Conservation (phyloP, 2,113 vertebrate species). For the Myodes glareolus region DNA sequence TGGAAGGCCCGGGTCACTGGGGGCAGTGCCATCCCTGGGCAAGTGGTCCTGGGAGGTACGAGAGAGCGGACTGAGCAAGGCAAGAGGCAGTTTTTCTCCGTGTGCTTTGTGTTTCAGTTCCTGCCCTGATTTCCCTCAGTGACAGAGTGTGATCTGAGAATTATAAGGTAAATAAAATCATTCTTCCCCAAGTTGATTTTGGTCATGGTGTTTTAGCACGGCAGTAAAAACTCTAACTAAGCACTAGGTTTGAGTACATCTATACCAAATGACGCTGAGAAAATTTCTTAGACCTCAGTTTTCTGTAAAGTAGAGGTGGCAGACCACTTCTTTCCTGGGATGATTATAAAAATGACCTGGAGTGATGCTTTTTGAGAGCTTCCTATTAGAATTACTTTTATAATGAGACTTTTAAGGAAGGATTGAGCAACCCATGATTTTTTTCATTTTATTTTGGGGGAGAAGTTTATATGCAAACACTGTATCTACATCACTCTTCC, state of each 20-base stretch:
- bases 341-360: neutral
- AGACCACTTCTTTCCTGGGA: neutral
- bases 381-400: neutral
- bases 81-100: neutral
- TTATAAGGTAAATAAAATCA: neutral
- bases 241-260: neutral
- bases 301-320: slow-evolving; percentile 2
- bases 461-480: neutral
- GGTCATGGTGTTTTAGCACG: neutral
- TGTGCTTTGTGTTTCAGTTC: neutral
- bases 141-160: neutral
- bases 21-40: too few species aligned
- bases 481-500: neutral
- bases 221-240: neutral
- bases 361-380: neutral
- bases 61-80: neutral
- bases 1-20: neutral
- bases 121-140: neutral
- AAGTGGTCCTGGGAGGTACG: neutral
- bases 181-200: neutral
- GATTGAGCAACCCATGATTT: neutral
- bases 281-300: slow-evolving; percentile 11
- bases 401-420: slow-evolving; percentile 21
- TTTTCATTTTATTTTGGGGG: neutral
- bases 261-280: neutral